A percentile compares a stretch with the other conserved stretches of the same genome.
These are phyloP conservation scores for Eupithecia tripunctaria DNA, from an alignment of 2,888 invertebrate species.

Conservation along the genomic window DNA sequence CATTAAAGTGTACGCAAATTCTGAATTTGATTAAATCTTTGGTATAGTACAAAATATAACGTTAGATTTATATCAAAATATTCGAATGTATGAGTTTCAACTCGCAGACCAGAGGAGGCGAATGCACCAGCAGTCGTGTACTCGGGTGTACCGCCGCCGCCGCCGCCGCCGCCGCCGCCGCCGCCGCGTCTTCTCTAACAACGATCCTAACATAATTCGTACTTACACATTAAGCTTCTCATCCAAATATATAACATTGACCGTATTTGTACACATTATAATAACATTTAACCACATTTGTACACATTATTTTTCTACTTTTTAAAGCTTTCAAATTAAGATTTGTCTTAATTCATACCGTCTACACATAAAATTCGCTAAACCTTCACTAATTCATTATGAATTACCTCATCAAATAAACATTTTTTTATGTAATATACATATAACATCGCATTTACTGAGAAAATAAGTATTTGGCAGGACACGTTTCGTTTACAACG, in stretches of 20 bases:
- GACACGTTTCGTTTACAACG: constrained; percentile 54
- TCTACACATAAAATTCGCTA: constrained; percentile 57
- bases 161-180: no score
- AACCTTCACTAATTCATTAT: constrained; percentile 59
- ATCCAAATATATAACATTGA: constrained; percentile 55
- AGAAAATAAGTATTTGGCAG: constrained; percentile 57
- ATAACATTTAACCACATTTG: constrained; percentile 60
- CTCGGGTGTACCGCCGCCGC: neutral
- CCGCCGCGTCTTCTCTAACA: neutral
- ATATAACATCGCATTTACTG: constrained; percentile 53
- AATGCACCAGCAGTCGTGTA: constrained; percentile 24
- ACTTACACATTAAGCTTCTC: constrained; percentile 51
- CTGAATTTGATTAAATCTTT: constrained; percentile 62
- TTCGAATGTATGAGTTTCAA: constrained; percentile 41
- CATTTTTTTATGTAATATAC: constrained; percentile 57
- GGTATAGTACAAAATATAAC: constrained; percentile 57
- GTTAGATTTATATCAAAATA: constrained; percentile 45
- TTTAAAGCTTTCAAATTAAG: constrained; percentile 81
- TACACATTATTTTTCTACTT: constrained; percentile 71
- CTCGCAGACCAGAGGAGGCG: constrained; percentile 32
- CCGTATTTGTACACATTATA: constrained; percentile 70
- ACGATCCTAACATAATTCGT: constrained; percentile 41
- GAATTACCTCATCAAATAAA: constrained; percentile 55
- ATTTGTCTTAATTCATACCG: constrained; percentile 68
- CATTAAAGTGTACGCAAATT: constrained; percentile 49